These are phyloP conservation scores for Solea solea DNA, from an alignment of 2,113 vertebrate genomes.

Conservation along the genomic window DNA sequence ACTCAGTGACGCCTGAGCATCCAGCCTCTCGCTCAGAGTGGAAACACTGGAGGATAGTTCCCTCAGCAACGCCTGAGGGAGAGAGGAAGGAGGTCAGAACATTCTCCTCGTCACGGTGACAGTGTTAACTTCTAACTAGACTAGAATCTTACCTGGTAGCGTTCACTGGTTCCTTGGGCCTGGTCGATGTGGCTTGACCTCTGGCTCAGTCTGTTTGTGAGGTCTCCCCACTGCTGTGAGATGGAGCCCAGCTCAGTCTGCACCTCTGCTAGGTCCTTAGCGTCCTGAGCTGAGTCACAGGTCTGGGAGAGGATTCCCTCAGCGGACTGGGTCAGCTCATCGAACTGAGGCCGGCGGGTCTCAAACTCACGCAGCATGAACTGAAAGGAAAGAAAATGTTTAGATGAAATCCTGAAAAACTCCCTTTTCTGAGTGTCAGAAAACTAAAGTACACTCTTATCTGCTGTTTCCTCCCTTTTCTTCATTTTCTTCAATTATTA, in stretches of 20 bases:
- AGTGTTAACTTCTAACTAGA: neutral
- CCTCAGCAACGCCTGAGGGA: conserved; percentile 82
- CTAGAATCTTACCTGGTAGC: conserved; percentile 80
- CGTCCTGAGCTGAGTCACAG: conserved; percentile 78
- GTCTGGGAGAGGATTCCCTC: conserved; percentile 88
- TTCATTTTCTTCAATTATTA: too few species aligned
- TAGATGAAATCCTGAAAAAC: neutral
- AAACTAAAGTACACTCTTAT: too few species aligned
- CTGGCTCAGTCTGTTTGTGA: conserved; percentile 85
- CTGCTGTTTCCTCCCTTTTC: too few species aligned
- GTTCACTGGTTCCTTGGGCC: conserved; percentile 90
- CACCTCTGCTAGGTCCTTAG: conserved; percentile 85
- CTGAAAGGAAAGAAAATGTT: conserved; percentile 65
- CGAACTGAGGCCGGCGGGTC: conserved; percentile 90
- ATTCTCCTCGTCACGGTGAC: neutral
- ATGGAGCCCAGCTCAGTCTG: conserved; percentile 87
- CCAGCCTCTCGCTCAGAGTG: conserved; percentile 85
- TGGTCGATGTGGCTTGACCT: conserved; percentile 92
- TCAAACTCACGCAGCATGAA: conserved; percentile 99
- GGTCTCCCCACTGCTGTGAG: conserved; percentile 89
- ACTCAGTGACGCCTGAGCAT: conserved; percentile 87
- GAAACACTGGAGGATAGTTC: conserved; percentile 88
- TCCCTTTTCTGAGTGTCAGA: too few species aligned
- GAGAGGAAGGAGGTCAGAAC: neutral
- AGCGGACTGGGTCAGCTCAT: conserved; percentile 92